Evolutionary conservation across 2,113 vertebrate species (phyloP).

Genomic region (Rhodinocichla rosea): DNA sequence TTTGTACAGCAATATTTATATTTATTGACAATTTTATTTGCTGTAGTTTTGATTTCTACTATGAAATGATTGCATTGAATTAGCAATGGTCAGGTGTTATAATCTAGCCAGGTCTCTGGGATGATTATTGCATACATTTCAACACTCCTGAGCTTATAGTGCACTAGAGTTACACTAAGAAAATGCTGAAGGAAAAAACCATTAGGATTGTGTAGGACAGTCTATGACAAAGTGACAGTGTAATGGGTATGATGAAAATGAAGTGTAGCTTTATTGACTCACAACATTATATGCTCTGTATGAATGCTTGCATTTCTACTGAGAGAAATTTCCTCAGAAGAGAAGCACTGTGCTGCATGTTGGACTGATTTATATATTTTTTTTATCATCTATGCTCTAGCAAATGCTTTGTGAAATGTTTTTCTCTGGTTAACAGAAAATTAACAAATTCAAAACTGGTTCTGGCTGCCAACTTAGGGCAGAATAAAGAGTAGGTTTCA

Average conservation of each 20-base stretch:
- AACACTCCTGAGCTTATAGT: not conserved
- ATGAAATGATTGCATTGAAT: not conserved
- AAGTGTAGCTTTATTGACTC: not conserved
- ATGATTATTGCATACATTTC: not conserved
- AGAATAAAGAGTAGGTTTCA: not conserved
- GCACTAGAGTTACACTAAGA: not conserved
- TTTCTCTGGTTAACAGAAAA: not conserved
- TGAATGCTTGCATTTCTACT: not conserved
- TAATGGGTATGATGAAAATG: not conserved
- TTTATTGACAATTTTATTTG: not conserved
- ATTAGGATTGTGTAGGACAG: not conserved
- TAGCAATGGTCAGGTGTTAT: not conserved
- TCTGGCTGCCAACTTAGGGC: not conserved
- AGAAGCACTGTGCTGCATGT: not conserved
- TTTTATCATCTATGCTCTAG: not conserved
- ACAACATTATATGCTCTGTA: not conserved
- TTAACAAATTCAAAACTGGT: not conserved
- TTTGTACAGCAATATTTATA: not conserved
- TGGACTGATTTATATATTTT: not conserved
- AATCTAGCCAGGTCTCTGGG: not conserved
- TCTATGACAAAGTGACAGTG: not conserved
- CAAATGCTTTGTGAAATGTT: not conserved
- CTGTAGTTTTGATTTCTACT: not conserved
- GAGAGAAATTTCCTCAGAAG: not conserved
- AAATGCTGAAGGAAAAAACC: not conserved